Evolutionary conservation across 2,797 vertebrate genomes (phyloP).

Genomic region (Muscicapa striata): DNA sequence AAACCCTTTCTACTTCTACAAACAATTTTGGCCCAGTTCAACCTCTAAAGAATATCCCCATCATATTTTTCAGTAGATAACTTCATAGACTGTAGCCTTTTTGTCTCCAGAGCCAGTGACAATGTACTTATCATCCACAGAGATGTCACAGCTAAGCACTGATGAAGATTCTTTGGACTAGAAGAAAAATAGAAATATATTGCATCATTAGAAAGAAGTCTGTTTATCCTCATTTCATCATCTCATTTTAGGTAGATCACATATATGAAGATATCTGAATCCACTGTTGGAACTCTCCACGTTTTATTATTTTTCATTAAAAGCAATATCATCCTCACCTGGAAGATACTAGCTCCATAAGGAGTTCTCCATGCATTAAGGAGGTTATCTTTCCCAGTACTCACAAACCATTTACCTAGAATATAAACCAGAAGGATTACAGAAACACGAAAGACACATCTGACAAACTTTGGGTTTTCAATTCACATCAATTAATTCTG

Average conservation of each 20-base stretch:
- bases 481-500: background rate
- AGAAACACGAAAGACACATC: background rate
- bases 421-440: conserved; percentile 17
- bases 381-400: conserved; percentile 87
- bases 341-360: conserved; percentile 86
- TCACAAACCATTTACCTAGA: conserved; percentile 87
- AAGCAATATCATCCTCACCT: conserved; percentile 67
- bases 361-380: conserved; percentile 87
- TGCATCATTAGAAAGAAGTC: background rate
- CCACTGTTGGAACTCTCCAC: background rate
- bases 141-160: conserved; percentile 88
- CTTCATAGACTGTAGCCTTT: conserved; percentile 88
- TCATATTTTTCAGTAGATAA: conserved; percentile 84
- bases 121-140: conserved; percentile 88
- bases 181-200: conserved; percentile 58
- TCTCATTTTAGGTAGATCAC: background rate
- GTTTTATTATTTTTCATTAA: background rate
- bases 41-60: conserved; percentile 67
- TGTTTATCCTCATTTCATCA: background rate
- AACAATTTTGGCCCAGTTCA: conserved; percentile 81
- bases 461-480: background rate
- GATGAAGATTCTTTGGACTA: conserved; percentile 89
- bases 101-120: conserved; percentile 88
- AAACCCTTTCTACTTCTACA: conserved; percentile 76
- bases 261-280: background rate